phyloP scores from a whole-genome alignment of 2,888 invertebrate genomes.

The Macrophya alboannulata region DNA sequence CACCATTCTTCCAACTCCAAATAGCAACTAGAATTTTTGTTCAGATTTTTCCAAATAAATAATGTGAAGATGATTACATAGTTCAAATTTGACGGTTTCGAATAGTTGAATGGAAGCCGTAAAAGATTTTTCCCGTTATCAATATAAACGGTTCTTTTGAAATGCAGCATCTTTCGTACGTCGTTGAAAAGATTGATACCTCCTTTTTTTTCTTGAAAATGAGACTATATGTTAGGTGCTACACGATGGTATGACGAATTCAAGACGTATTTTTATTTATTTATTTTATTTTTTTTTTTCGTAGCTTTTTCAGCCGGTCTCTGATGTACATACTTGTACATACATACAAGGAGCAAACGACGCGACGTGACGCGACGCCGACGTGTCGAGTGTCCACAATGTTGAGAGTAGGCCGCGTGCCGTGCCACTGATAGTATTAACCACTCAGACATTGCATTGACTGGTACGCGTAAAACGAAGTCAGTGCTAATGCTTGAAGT shows the following conservation, averaged over 20 bases:
- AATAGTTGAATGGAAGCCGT: background rate
- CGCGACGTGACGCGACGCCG: background rate
- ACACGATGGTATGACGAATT: background rate
- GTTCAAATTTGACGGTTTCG: background rate
- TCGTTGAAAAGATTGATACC: background rate
- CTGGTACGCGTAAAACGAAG: background rate
- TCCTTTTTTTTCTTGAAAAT: background rate
- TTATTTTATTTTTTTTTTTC: too few species aligned
- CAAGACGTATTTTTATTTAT: background rate
- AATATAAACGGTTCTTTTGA: background rate
- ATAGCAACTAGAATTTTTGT: too few species aligned
- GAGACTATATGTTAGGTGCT: background rate
- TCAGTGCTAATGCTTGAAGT: background rate
- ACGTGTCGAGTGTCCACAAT: slow-evolving; percentile 21
- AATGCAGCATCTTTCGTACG: background rate
- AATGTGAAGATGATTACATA: background rate
- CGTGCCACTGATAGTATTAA: slow-evolving; percentile 16
- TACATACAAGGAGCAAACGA: background rate
- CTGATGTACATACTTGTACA: background rate
- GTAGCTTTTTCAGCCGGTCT: background rate
- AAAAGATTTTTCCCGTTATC: background rate
- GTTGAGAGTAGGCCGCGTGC: slow-evolving; percentile 22
- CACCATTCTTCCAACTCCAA: too few species aligned
- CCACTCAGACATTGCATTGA: background rate
- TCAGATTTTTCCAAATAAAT: too few species aligned